Conservation (phyloP, 2,113 vertebrate genomes). For the Ophthalmolycus amberensis region DNA sequence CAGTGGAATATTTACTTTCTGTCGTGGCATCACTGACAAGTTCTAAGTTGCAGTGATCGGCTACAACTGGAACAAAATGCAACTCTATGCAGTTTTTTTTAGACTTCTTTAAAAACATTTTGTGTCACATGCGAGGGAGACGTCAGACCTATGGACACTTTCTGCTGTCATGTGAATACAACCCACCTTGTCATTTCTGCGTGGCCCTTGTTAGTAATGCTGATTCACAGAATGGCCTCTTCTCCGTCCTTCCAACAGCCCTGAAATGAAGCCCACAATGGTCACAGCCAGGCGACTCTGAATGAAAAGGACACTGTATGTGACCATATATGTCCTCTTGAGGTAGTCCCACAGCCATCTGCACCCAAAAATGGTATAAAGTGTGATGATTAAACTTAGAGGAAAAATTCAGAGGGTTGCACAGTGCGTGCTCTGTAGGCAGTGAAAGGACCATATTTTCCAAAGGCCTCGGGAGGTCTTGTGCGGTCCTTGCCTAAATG, state of each 20-base stretch:
- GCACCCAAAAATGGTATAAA: constrained; percentile 43
- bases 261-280: constrained; percentile 28
- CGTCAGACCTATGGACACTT: not conserved
- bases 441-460: constrained; percentile 51
- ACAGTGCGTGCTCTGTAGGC: constrained; percentile 52
- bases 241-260: not conserved
- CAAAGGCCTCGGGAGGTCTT: constrained; percentile 28
- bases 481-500: constrained; percentile 44
- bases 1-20: constrained; percentile 57
- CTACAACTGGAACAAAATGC: constrained; percentile 6
- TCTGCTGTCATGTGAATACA: not conserved
- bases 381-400: constrained; percentile 21
- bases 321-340: constrained; percentile 49
- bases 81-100: constrained; percentile 13
- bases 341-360: constrained; percentile 37
- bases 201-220: not conserved
- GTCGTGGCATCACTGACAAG: constrained; percentile 43
- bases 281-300: constrained; percentile 26
- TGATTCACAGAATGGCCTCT: not conserved
- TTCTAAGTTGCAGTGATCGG: constrained; percentile 10
- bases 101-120: not conserved
- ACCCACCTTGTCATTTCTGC: not conserved
- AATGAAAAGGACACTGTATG: constrained; percentile 44
- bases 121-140: not conserved
- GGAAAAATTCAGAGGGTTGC: constrained; percentile 31